These are phyloP conservation scores for Hiodon alosoides DNA, from an alignment of 2,113 vertebrate genomes.

Conservation along the genomic window DNA sequence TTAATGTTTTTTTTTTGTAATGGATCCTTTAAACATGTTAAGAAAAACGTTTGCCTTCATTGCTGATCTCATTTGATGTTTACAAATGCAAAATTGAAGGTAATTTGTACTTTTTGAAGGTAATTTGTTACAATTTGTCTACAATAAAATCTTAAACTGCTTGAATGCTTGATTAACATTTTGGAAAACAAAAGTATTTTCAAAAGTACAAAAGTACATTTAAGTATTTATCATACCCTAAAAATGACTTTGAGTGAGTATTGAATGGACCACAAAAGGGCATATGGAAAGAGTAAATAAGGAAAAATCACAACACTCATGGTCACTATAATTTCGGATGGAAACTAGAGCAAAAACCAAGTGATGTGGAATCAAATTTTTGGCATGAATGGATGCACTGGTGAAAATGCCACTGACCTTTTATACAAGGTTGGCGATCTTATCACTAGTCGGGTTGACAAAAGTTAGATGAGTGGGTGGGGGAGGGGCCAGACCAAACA, in stretches of 20 bases:
- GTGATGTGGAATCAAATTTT: background rate
- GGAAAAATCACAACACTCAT: background rate
- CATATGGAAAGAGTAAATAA: too few species aligned
- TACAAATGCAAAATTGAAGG: background rate
- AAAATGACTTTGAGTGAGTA: too few species aligned
- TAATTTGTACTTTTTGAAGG: too few species aligned
- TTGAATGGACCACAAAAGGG: too few species aligned
- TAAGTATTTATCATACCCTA: too few species aligned
- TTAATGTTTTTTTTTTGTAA: conserved; percentile 11
- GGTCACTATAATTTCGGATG: background rate
- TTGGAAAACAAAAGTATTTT: too few species aligned
- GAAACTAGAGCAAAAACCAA: background rate
- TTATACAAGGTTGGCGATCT: conserved; percentile 1
- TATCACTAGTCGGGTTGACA: background rate
- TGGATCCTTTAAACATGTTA: conserved; percentile 8
- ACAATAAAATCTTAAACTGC: too few species aligned
- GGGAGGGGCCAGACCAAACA: background rate
- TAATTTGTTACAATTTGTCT: too few species aligned
- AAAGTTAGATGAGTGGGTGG: background rate
- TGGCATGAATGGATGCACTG: too few species aligned
- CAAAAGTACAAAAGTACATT: too few species aligned
- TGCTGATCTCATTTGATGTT: background rate
- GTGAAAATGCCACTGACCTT: background rate
- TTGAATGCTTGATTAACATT: too few species aligned
- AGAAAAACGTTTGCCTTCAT: conserved; percentile 13